phyloP scores from a whole-genome alignment of 2,888 invertebrate genomes.

The Laspeyria flexula region DNA sequence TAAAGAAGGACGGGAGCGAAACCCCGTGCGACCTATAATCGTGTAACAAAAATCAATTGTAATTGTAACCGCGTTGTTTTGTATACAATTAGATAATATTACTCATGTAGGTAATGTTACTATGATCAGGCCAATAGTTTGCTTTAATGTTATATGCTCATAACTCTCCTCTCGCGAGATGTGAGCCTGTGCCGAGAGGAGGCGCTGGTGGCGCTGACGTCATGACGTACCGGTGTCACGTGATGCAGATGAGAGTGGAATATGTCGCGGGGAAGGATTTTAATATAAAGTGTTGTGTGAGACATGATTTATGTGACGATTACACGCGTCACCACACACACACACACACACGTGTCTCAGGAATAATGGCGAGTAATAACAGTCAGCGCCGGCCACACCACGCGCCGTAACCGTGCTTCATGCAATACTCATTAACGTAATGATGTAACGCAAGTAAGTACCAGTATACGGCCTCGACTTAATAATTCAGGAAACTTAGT shows the following conservation, averaged over 20 bases:
- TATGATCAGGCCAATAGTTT: too few relatives aligned
- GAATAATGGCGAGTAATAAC: not conserved
- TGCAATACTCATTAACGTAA: not conserved
- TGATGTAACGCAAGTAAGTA: not conserved
- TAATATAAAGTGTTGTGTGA: constrained; percentile 28
- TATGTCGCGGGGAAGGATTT: constrained; percentile 25
- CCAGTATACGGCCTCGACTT: constrained; percentile 4
- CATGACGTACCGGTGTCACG: not conserved
- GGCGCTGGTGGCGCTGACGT: not conserved
- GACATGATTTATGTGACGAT: constrained; percentile 55
- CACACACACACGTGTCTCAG: not conserved
- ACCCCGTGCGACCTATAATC: too few relatives aligned
- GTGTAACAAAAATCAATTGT: too few relatives aligned
- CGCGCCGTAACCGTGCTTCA: not conserved
- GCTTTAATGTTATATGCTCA: too few relatives aligned
- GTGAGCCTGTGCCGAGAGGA: too few relatives aligned
- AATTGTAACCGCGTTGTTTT: too few relatives aligned
- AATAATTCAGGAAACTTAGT: constrained; percentile 28
- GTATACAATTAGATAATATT: too few relatives aligned
- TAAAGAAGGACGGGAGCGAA: too few relatives aligned
- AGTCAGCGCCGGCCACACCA: not conserved
- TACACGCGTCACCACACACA: constrained; percentile 31
- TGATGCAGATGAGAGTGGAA: constrained; percentile 3
- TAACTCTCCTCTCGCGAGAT: too few relatives aligned
- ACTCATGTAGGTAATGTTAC: too few relatives aligned